Evolutionary conservation across 2,113 vertebrate species (phyloP).

Genomic region (Erpornis zantholeuca): DNA sequence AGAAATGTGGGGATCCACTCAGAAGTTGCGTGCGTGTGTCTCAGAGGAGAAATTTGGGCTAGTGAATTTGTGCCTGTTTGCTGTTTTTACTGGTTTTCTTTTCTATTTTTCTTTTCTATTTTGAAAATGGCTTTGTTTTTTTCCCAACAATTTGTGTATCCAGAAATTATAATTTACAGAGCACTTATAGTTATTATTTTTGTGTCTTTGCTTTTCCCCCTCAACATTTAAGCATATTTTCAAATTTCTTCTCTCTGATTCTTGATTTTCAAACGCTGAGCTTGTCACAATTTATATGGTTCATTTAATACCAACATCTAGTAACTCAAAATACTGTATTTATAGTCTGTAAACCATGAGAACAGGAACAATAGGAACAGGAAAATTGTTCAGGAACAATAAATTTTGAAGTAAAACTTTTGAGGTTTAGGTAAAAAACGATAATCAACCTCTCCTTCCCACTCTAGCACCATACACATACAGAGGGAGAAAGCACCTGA

Average conservation of each 20-base stretch:
- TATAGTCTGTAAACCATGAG: background rate
- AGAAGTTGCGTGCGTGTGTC: background rate
- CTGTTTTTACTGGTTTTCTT: background rate
- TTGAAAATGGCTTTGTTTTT: background rate
- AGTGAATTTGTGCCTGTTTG: background rate
- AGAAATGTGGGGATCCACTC: background rate
- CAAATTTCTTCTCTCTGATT: background rate
- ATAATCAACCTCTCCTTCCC: background rate
- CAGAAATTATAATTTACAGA: background rate
- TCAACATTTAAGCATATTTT: background rate
- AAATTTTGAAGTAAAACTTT: background rate
- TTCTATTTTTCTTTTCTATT: background rate
- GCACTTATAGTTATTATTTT: background rate
- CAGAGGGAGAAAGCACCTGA: background rate
- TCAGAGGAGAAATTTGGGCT: background rate
- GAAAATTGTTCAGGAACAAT: background rate
- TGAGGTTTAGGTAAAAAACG: background rate
- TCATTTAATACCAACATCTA: background rate
- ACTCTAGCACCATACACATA: background rate
- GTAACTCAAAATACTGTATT: background rate
- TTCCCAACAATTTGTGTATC: background rate
- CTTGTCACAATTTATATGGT: background rate
- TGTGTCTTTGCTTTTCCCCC: background rate
- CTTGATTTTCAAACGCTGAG: background rate
- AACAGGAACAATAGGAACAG: no score